A percentile compares a stretch with the other conserved stretches of the same genome.
Evolutionary conservation across 2,888 invertebrate species (phyloP).

Genomic region (Luperina nickerlii): DNA sequence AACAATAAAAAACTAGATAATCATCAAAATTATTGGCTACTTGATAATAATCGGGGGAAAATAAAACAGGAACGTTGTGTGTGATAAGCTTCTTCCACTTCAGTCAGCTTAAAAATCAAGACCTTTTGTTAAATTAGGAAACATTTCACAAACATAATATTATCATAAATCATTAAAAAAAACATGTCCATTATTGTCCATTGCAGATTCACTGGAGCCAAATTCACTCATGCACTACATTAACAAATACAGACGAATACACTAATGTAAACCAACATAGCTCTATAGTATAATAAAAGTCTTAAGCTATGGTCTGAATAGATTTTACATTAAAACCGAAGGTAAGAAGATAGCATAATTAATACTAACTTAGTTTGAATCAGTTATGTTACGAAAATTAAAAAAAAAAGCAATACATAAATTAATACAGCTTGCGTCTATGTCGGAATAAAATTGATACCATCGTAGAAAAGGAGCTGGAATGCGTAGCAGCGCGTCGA

Average conservation of each 20-base stretch:
- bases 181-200: conserved; percentile 11
- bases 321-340: conserved; percentile 11
- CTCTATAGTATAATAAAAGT: conserved; percentile 5
- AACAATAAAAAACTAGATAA: conserved; percentile 5
- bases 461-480: conserved; percentile 24
- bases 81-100: not conserved
- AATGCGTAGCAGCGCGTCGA: conserved; percentile 37
- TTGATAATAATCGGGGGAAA: not conserved
- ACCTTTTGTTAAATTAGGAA: conserved; percentile 1
- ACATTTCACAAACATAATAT: conserved; percentile 29
- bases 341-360: conserved; percentile 7
- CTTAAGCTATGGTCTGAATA: not conserved
- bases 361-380: conserved; percentile 36
- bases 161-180: conserved; percentile 8
- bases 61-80: conserved; percentile 9
- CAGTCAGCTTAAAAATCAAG: conserved; percentile 12
- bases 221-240: conserved; percentile 14
- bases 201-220: conserved; percentile 33
- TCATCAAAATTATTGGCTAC: not conserved
- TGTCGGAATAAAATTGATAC: conserved; percentile 26
- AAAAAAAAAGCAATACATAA: conserved; percentile 20
- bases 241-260: conserved; percentile 18
- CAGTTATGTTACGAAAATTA: conserved; percentile 7
- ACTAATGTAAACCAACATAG: conserved; percentile 9
- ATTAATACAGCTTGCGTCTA: conserved; percentile 42